Conservation (phyloP, 1,140 invertebrate species). For the Magallana ariakensis region DNA sequence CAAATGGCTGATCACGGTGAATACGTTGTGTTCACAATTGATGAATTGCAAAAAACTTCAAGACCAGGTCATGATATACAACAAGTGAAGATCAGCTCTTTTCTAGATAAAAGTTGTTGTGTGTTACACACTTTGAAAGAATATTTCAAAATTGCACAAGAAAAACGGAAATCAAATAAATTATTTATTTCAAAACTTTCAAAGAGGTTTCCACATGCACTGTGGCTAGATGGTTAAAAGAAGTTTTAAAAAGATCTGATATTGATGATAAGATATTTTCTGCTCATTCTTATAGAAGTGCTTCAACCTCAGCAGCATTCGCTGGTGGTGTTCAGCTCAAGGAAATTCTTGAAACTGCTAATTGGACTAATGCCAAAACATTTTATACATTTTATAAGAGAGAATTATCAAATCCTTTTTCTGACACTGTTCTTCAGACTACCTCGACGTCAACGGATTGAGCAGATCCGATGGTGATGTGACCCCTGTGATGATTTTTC, state of each 20-base stretch:
- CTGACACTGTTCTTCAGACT: too few species aligned
- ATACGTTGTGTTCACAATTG: conserved; percentile 4
- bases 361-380: conserved; percentile 48
- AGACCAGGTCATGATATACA: background rate
- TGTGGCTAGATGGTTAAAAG: conserved; percentile 9
- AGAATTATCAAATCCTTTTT: too few species aligned
- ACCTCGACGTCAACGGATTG: too few species aligned
- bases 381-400: conserved; percentile 47
- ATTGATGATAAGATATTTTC: too few species aligned
- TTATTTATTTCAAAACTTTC: conserved; percentile 53
- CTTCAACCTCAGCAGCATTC: too few species aligned
- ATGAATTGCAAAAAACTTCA: conserved; percentile 31
- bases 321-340: too few species aligned
- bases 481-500: too few species aligned
- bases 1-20: background rate
- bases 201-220: conserved; percentile 51
- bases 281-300: too few species aligned
- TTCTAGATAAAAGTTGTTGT: conserved; percentile 10
- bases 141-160: conserved; percentile 46
- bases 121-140: conserved; percentile 35
- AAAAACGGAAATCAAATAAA: conserved; percentile 39
- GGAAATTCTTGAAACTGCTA: conserved; percentile 48
- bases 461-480: too few species aligned
- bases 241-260: too few species aligned
- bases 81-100: background rate